Conservation (phyloP, 2,888 invertebrate genomes). For the Drosophila sordidula region DNA sequence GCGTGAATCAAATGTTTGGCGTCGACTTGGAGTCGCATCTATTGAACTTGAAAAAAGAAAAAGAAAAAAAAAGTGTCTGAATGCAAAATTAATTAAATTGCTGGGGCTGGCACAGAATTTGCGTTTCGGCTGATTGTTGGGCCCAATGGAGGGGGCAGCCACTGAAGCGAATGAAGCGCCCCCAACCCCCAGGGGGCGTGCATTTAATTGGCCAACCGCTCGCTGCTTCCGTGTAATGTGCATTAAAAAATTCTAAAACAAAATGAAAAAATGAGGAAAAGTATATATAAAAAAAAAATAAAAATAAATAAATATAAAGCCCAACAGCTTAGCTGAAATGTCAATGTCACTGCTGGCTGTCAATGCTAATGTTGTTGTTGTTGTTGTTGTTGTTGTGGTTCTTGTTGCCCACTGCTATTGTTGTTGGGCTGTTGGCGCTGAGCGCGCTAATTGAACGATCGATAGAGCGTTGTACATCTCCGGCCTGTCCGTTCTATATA, state of each 20-base stretch:
- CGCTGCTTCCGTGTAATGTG: slow-evolving; percentile 61
- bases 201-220: slow-evolving; percentile 52
- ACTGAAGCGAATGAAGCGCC: slow-evolving; percentile 40
- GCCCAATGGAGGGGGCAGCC: slow-evolving; percentile 6
- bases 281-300: neutral
- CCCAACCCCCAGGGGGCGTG: slow-evolving; percentile 41
- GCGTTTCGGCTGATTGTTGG: slow-evolving; percentile 13
- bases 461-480: slow-evolving; percentile 59
- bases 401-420: slow-evolving; percentile 29
- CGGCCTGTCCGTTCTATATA: slow-evolving; percentile 26
- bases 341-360: slow-evolving; percentile 66
- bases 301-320: slow-evolving; percentile 33
- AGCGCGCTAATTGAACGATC: slow-evolving; percentile 74
- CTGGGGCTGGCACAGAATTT: slow-evolving; percentile 21
- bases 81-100: slow-evolving; percentile 59
- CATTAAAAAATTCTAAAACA: slow-evolving; percentile 45
- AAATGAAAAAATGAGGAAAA: slow-evolving; percentile 23
- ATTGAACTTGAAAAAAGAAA: slow-evolving; percentile 36
- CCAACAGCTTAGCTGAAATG: slow-evolving; percentile 67
- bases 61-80: slow-evolving; percentile 9
- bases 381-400: slow-evolving; percentile 18
- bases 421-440: slow-evolving; percentile 31
- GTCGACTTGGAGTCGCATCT: slow-evolving; percentile 32
- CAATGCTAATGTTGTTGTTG: slow-evolving; percentile 22
- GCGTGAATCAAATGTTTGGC: slow-evolving; percentile 26